A percentile compares a stretch with the other conserved stretches of the same genome.
These are phyloP conservation scores for Dryobates pubescens DNA, from an alignment of 2,797 vertebrate genomes.

Conservation along the genomic window DNA sequence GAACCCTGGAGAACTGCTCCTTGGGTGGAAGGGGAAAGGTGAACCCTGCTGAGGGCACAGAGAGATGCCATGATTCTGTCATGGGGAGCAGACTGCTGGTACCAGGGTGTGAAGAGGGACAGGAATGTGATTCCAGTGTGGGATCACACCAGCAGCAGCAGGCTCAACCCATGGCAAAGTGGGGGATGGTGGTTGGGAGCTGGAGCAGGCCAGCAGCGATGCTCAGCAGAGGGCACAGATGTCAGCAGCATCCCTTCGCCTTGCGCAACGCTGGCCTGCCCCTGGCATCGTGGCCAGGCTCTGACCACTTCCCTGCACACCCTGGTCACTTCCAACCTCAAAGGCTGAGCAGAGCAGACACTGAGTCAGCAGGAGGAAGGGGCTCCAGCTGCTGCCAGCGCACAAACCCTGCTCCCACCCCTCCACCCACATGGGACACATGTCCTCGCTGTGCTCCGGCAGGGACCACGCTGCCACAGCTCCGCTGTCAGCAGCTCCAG, in stretches of 20 bases:
- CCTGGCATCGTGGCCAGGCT: neutral
- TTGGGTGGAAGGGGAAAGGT: neutral
- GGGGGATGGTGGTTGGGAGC: neutral
- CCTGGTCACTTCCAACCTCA: neutral
- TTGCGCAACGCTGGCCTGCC: neutral
- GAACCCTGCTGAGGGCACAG: neutral
- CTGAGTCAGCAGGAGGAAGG: constrained; percentile 61
- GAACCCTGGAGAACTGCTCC: neutral
- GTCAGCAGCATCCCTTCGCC: neutral
- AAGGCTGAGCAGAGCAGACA: neutral
- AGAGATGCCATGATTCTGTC: neutral
- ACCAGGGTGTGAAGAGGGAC: neutral
- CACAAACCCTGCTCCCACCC: neutral
- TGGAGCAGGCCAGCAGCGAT: neutral
- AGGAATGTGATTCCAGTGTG: fast-evolving
- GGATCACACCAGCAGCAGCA: neutral
- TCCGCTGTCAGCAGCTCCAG: neutral
- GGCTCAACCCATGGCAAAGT: neutral
- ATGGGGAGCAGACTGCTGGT: neutral
- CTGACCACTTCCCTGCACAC: neutral
- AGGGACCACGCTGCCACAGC: fast-evolving
- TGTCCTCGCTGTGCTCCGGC: neutral
- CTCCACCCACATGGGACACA: neutral
- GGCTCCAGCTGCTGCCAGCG: constrained; percentile 10
- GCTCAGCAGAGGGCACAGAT: neutral